Conservation (phyloP, 2,113 vertebrate genomes). For the Leptodactylus fuscus region DNA sequence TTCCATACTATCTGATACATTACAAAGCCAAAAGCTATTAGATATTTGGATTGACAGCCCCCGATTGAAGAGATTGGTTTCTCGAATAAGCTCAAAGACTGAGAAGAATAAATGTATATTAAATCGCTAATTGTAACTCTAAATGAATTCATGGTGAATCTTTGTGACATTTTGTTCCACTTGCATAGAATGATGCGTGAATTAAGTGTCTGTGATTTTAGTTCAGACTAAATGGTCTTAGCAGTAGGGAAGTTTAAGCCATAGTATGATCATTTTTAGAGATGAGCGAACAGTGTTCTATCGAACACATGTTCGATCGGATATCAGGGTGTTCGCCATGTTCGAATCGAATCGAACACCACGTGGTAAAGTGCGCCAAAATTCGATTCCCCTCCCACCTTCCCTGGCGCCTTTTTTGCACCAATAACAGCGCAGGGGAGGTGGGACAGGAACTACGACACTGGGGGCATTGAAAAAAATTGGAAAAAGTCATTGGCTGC, state of each 20-base stretch:
- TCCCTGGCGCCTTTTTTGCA: no score
- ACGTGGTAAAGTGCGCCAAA: no score
- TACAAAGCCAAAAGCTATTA: constrained; percentile 51
- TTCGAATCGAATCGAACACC: no score
- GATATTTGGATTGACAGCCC: constrained; percentile 28
- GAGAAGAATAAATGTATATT: constrained; percentile 44
- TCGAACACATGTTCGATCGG: no score
- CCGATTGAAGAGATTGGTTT: constrained; percentile 37
- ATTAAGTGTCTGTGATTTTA: constrained; percentile 3
- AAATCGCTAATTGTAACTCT: constrained; percentile 32
- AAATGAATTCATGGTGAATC: constrained; percentile 35
- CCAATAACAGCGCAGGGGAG: no score
- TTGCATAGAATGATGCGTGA: constrained; percentile 5
- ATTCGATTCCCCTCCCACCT: no score
- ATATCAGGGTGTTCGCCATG: no score
- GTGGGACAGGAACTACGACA: no score
- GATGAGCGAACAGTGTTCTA: no score
- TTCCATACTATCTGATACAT: constrained; percentile 45
- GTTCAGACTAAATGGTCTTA: constrained; percentile 6
- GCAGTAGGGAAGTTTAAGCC: not conserved
- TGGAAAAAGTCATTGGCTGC: no score
- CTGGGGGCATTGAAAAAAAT: no score
- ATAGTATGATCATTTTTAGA: constrained; percentile 1
- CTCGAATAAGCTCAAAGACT: constrained; percentile 7
- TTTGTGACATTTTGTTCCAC: constrained; percentile 39